Percentiles rank a stretch among this genome's conserved stretches.
These are phyloP conservation scores for Ctenicera cuprea DNA, from an alignment of 2,888 invertebrate species.

Conservation along the genomic window DNA sequence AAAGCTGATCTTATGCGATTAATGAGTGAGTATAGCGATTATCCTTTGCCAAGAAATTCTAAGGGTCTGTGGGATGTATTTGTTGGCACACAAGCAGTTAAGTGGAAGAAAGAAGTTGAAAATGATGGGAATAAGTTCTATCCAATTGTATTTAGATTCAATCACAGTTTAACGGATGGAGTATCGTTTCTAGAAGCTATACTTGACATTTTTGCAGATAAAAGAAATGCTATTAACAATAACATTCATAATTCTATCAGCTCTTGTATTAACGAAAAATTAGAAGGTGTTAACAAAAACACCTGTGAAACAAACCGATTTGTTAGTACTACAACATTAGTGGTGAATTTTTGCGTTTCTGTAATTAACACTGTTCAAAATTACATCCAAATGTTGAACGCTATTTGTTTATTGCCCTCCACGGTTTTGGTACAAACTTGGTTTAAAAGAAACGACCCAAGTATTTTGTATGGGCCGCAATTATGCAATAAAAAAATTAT, in stretches of 20 bases:
- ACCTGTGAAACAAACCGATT: background rate
- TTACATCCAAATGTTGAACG: too few relatives aligned
- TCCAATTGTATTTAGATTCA: constrained; percentile 74
- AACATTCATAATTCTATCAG: background rate
- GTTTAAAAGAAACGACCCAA: too few relatives aligned
- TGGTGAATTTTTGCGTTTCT: background rate
- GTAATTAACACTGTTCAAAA: constrained; percentile 19
- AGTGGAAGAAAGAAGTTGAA: constrained; percentile 57
- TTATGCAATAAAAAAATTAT: constrained; percentile 19
- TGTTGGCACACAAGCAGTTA: constrained; percentile 64
- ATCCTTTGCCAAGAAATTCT: constrained; percentile 71
- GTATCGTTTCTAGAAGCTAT: constrained; percentile 74
- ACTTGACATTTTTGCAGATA: constrained; percentile 12
- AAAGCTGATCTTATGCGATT: constrained; percentile 10
- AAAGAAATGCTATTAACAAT: background rate
- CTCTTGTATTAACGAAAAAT: background rate
- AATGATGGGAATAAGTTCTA: constrained; percentile 49
- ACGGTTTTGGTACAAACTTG: too few relatives aligned
- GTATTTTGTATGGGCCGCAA: background rate
- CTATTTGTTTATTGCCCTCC: too few relatives aligned
- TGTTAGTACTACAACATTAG: background rate
- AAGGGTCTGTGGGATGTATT: constrained; percentile 75
- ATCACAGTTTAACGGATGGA: constrained; percentile 76
- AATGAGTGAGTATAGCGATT: constrained; percentile 43
- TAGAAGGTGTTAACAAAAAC: background rate